Percentiles rank a stretch among this genome's conserved stretches.
These are phyloP conservation scores for Phenganax marumi DNA, from an alignment of 92 coral and sea anemone genomes.

Conservation along the genomic window DNA sequence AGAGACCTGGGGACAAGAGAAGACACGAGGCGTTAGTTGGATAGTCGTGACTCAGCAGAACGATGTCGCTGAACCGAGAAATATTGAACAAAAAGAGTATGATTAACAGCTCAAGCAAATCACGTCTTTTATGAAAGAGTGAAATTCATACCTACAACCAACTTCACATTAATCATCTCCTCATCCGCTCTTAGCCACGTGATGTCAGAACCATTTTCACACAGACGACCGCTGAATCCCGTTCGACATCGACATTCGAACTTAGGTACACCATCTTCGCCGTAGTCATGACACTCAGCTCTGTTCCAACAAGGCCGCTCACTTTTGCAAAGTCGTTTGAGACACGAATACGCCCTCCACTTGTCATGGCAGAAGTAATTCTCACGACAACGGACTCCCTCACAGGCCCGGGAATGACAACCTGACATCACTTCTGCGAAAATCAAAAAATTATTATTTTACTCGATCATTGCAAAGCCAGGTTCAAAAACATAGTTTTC, in stretches of 20 bases:
- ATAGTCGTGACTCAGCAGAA: not conserved
- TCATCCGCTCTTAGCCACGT: conserved; percentile 46
- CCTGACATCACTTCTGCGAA: conserved; percentile 70
- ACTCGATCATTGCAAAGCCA: too few relatives aligned
- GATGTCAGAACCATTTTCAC: conserved; percentile 66
- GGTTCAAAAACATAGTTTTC: too few relatives aligned
- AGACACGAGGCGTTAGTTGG: not conserved
- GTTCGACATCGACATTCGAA: conserved; percentile 68
- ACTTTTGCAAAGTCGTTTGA: conserved; percentile 66
- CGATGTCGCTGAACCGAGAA: too few relatives aligned
- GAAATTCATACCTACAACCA: conserved; percentile 13
- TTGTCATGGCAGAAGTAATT: conserved; percentile 82
- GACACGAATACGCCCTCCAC: conserved; percentile 76
- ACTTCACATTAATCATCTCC: conserved; percentile 7
- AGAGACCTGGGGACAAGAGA: conserved; percentile 17
- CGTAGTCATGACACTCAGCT: conserved; percentile 70
- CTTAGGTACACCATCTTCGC: conserved; percentile 52
- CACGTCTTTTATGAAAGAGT: not conserved
- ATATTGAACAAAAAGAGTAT: not conserved
- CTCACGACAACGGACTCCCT: conserved; percentile 55
- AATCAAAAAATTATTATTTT: not conserved
- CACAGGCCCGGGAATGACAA: conserved; percentile 68
- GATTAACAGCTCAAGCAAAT: not conserved
- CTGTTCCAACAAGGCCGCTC: conserved; percentile 74
- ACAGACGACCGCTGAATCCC: conserved; percentile 71